Conservation (phyloP, 2,797 vertebrate genomes). For the Poeciliopsis infans region DNA sequence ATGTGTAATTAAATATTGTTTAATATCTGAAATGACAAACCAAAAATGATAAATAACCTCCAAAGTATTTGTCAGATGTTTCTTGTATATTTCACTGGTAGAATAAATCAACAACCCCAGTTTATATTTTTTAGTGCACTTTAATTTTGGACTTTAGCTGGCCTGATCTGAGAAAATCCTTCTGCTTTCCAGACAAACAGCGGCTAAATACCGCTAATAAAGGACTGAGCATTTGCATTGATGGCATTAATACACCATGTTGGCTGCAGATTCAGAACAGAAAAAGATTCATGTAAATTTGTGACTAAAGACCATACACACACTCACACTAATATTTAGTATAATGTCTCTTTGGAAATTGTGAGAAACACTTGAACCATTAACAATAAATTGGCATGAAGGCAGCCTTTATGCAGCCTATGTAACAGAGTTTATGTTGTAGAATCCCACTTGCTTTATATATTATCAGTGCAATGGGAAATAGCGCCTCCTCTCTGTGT, state of each 20-base stretch:
- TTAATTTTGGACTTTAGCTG: not conserved
- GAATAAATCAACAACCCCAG: not conserved
- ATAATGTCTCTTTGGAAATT: not conserved
- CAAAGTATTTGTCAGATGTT: not conserved
- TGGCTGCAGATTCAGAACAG: not conserved
- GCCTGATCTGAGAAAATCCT: not conserved
- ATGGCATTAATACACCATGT: not conserved
- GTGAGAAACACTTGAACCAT: not conserved
- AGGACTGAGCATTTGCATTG: not conserved
- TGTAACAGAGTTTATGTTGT: too few species aligned
- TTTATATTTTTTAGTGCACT: not conserved
- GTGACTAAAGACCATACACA: not conserved
- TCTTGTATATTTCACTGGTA: not conserved
- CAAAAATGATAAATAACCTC: not conserved
- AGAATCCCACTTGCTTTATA: too few species aligned
- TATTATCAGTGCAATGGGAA: too few species aligned
- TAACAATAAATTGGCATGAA: not conserved
- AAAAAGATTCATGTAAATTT: not conserved
- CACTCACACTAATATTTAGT: not conserved
- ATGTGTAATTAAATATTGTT: not conserved
- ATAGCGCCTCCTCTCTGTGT: too few species aligned
- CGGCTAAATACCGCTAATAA: not conserved
- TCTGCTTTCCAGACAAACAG: not conserved
- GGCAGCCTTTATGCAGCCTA: too few species aligned
- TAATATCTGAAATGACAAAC: not conserved